Evolutionary conservation across 2,888 invertebrate species (phyloP).

Genomic region (Drosophila paucipuncta): DNA sequence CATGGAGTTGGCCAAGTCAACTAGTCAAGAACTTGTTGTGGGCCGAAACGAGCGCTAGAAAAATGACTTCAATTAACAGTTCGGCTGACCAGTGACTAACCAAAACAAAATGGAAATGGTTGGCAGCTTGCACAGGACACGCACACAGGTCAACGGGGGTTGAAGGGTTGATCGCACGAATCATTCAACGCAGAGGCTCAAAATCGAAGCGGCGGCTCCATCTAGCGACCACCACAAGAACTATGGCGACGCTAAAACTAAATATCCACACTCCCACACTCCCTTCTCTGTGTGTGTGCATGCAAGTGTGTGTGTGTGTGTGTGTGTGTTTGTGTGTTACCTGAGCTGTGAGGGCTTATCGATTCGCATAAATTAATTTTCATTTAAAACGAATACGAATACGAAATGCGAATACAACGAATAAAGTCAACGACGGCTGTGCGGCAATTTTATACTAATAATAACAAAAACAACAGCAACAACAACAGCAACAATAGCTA

Average conservation of each 20-base stretch:
- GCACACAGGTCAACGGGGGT: slow-evolving; percentile 36
- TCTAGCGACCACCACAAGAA: slow-evolving; percentile 40
- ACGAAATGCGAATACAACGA: slow-evolving; percentile 59
- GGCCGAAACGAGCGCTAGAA: slow-evolving; percentile 67
- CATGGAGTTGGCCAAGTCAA: slow-evolving; percentile 46
- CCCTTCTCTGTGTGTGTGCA: background rate
- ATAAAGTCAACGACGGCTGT: slow-evolving; percentile 67
- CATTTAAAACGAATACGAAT: slow-evolving; percentile 77
- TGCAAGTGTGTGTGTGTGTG: slow-evolving; percentile 4
- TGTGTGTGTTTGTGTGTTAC: slow-evolving; percentile 16
- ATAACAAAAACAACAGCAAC: slow-evolving; percentile 19
- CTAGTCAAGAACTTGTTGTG: slow-evolving; percentile 20
- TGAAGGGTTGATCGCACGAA: slow-evolving; percentile 51
- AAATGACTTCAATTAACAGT: slow-evolving; percentile 78
- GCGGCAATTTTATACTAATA: slow-evolving; percentile 51
- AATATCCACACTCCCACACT: slow-evolving; percentile 9
- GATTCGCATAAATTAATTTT: slow-evolving; percentile 80
- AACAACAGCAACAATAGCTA: slow-evolving; percentile 36
- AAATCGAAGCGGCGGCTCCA: slow-evolving; percentile 59
- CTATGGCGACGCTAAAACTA: slow-evolving; percentile 32
- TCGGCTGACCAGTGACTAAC: slow-evolving; percentile 73
- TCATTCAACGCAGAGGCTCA: slow-evolving; percentile 2
- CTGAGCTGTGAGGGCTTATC: slow-evolving; percentile 60
- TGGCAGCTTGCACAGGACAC: slow-evolving; percentile 41
- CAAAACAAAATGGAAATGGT: slow-evolving; percentile 50